Base-by-base conservation (phyloP, 2,797 vertebrate genomes). In the Coregonus sp. region DNA sequence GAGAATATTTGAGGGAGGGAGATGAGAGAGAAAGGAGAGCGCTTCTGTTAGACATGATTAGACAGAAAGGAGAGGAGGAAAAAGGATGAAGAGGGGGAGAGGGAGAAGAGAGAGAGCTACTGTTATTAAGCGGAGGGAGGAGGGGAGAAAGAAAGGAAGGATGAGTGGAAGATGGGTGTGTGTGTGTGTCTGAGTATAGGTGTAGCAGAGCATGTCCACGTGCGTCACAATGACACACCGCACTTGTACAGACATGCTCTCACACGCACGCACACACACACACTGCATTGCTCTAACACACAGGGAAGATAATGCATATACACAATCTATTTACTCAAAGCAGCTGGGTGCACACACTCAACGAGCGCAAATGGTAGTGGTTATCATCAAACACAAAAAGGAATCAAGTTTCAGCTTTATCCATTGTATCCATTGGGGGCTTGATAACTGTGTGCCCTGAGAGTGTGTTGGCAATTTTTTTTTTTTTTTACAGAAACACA, bases 271-370 rank as follows among this genome's bases (percentile, higher is more conserved):
- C 50, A 16, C 47, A 40, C 59, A 18, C 74, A 31, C 16, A 70
- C 37, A 66, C 74, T 47, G 65, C 20, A 31, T 47, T 47, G 40
- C 75, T n/a, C 40, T 52, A 74, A 70, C 47, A 33, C 63, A 37
- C 35, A 54, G 20, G 25, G 50, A 54, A 20, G 15, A 51, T 7
- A 40, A 50, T 9, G 6, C 54, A 61, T 56, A 63, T 52, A 73
- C 54, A 59, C 56, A 59, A 63, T 14, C 18, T 56, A 37, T 37
- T 14, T 37, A 50, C 56, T 20, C 33, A 67, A 40, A 67, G 37
- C 56, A 59, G 56, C 18, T 59, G 18, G 16, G 1, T n/a, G 37
- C 37, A 67, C 73, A 67, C 61, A 52, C 61, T 33, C 74, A 16
- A 31, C 61, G 3, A 18, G 66, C 12, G 4, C 31, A 68, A 67